phyloP scores from a whole-genome alignment of 2,113 vertebrate species.

The Chlamydotis undulata region DNA sequence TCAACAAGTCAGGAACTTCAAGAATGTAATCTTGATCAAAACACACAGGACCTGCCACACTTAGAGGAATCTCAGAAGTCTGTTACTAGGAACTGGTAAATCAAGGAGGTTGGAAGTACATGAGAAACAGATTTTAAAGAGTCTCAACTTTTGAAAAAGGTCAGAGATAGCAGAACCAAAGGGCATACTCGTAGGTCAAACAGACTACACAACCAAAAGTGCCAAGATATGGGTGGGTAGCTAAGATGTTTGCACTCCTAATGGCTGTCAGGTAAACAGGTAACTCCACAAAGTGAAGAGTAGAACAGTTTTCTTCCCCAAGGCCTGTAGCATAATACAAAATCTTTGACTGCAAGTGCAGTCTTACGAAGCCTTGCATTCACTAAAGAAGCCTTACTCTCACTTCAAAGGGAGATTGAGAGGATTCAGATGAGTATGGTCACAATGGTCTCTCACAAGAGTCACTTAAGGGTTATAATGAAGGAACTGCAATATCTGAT shows the following conservation, averaged over 20 bases:
- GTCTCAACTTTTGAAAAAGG: not conserved
- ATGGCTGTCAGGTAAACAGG: not conserved
- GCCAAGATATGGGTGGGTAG: not conserved
- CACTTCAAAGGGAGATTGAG: not conserved
- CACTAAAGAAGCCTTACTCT: not conserved
- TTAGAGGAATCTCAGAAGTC: not conserved
- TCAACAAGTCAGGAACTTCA: not conserved
- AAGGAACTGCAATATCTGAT: not conserved
- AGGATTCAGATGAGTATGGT: not conserved
- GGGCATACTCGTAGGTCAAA: not conserved
- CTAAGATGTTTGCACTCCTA: not conserved
- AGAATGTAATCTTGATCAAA: not conserved
- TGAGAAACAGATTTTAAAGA: not conserved
- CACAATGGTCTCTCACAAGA: not conserved
- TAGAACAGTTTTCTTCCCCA: not conserved
- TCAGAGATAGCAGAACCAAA: not conserved
- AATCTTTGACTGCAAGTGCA: not conserved
- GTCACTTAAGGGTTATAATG: rapidly evolving
- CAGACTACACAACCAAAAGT: not conserved
- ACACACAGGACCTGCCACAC: not conserved
- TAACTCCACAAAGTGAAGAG: not conserved
- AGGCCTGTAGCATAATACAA: not conserved
- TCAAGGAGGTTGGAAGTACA: not conserved
- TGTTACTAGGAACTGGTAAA: not conserved
- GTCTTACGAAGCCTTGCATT: not conserved